phyloP scores from a whole-genome alignment of 2,888 invertebrate species.

The Callyntrura guangdongensis region DNA sequence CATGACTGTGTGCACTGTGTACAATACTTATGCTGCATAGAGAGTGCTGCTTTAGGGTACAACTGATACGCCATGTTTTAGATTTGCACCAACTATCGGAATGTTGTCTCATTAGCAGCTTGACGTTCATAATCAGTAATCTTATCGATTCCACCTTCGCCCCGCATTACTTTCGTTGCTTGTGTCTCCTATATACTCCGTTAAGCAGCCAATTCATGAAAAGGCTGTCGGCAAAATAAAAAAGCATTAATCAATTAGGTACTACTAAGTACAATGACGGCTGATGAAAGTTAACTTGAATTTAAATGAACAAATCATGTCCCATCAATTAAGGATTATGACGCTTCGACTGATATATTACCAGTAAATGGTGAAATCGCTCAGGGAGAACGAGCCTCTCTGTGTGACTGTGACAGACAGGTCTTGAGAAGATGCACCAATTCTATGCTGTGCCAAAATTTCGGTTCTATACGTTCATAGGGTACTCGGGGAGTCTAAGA shows the following conservation, averaged over 20 bases:
- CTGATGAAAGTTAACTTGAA: neutral
- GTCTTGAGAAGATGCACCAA: neutral
- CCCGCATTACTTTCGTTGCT: neutral
- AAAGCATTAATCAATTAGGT: conserved; percentile 18
- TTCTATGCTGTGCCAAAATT: neutral
- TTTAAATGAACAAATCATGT: conserved; percentile 36
- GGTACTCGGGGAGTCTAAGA: no score
- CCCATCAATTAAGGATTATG: neutral
- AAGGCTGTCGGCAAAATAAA: neutral
- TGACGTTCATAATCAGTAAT: conserved; percentile 8
- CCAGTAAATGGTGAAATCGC: neutral
- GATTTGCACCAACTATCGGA: neutral
- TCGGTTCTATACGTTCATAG: neutral
- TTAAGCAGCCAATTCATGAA: neutral
- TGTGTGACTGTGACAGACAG: neutral
- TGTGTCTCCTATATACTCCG: neutral
- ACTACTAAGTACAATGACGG: neutral
- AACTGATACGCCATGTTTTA: neutral
- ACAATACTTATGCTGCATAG: neutral
- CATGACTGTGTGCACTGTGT: neutral
- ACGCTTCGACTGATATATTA: neutral
- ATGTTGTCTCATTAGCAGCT: conserved; percentile 27
- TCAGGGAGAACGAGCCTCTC: neutral
- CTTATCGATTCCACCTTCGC: neutral
- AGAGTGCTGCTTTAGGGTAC: no score